Evolutionary conservation across 2,888 invertebrate genomes (phyloP), one percentile per base, ranked within the genome.

Genomic region (Caenorhabditis zanzibari): DNA sequence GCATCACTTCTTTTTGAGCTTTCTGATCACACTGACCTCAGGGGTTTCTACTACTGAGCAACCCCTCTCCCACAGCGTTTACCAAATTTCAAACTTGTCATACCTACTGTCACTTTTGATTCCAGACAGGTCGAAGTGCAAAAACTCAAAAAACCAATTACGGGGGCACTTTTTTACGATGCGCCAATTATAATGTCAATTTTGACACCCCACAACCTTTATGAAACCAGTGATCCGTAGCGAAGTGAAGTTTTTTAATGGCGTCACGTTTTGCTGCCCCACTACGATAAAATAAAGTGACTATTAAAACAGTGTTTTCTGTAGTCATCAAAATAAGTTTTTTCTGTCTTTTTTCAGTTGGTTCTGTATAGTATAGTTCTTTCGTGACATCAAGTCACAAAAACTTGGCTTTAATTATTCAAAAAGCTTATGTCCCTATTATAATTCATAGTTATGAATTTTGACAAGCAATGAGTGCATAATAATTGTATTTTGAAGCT

Each of bases 151-250:
- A 54, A 58, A 58, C 38, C 61, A 61, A 61, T 61, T 22, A 61
- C n/a, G 32, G 38, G 2, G 38, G 22, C 54, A 54, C 26, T n/a
- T 19, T 22, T 54, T 54, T 54, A 47, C 47, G 47, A 47, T 12
- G 4, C 54, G 16, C 14, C 68, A 68, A 68, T 54, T 68, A 68
- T 54, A 35, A 68, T 54, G 54, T 68, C 68, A 68, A 68, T 68
- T 68, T 35, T 52, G 35, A 66, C 66, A 66, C 66, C 47, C 16
- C n/a, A n/a, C n/a, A 26, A 0, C 16, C 14, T 52, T 66, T 52
- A 12, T 26, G 14, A 19, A 68, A 68, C 22, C 54, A 54, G 32
- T 54, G 52, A 54, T 54, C 68, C 68, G 16, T 54, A 26, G 14
- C 38, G 54, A 68, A 19, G 19, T 19, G 41, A 22, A 38, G 61